These are phyloP conservation scores for Bothrops jararaca DNA, from an alignment of 2,113 vertebrate species.

Conservation along the genomic window DNA sequence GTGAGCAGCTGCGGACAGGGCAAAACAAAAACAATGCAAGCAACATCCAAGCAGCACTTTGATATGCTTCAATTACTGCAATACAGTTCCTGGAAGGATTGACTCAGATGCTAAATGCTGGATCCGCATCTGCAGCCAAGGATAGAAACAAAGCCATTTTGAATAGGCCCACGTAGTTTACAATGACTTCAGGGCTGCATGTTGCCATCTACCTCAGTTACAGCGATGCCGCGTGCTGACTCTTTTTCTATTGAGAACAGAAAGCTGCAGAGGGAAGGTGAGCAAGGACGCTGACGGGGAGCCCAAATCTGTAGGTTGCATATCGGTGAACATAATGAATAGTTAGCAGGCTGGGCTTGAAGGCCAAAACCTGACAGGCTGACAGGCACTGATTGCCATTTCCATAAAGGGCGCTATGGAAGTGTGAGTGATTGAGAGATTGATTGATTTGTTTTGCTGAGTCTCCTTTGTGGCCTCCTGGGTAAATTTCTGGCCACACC, in stretches of 20 bases:
- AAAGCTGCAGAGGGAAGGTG: conserved; percentile 38
- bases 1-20: background rate
- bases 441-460: conserved; percentile 80
- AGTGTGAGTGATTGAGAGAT: conserved; percentile 72
- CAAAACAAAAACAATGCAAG: background rate
- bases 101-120: background rate
- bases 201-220: background rate
- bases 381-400: conserved; percentile 73
- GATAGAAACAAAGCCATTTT: conserved; percentile 38
- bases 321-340: conserved; percentile 67
- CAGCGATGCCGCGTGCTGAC: background rate
- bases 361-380: conserved; percentile 72
- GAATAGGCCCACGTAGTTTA: background rate
- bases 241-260: conserved; percentile 20
- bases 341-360: conserved; percentile 61
- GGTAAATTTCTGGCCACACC: conserved; percentile 75
- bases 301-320: conserved; percentile 47
- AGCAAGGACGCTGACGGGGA: background rate
- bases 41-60: background rate
- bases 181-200: background rate
- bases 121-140: conserved; percentile 26
- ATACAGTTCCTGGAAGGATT: background rate
- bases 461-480: conserved; percentile 75
- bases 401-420: conserved; percentile 65
- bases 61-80: rapidly evolving